phyloP scores from a whole-genome alignment of 2,113 vertebrate species.

The Myotis lucifugus region DNA sequence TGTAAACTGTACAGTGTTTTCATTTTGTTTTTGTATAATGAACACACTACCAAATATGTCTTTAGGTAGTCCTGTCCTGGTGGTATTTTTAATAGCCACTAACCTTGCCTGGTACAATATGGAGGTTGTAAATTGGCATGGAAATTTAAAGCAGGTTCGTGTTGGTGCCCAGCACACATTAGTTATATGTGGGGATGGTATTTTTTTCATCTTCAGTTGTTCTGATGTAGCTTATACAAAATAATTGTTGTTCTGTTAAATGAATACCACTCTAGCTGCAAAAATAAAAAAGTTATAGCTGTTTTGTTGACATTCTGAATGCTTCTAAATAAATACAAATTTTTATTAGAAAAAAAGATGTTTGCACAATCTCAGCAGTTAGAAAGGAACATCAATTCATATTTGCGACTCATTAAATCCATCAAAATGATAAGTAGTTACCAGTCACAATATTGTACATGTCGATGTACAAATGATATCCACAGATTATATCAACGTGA shows the following conservation, averaged over 20 bases:
- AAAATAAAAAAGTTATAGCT: slow-evolving; percentile 89
- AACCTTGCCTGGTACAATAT: slow-evolving; percentile 93
- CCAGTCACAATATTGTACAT: not conserved
- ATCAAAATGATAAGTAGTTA: not conserved
- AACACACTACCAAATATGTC: slow-evolving; percentile 96
- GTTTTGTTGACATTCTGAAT: slow-evolving; percentile 98
- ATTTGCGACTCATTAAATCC: not conserved
- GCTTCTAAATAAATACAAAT: slow-evolving; percentile 96
- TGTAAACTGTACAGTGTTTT: no score
- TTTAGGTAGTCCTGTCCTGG: slow-evolving; percentile 92
- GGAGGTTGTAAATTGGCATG: slow-evolving; percentile 91
- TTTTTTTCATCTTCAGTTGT: slow-evolving; percentile 72
- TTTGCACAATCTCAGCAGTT: not conserved
- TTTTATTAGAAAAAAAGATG: slow-evolving; percentile 78
- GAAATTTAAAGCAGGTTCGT: slow-evolving; percentile 89
- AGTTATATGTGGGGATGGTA: slow-evolving; percentile 91
- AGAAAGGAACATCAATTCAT: not conserved
- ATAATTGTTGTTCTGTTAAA: no score
- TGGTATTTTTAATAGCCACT: slow-evolving; percentile 93
- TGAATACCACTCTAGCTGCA: no score
- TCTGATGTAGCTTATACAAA: no score
- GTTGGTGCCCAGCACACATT: slow-evolving; percentile 94
- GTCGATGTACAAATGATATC: not conserved
- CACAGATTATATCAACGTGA: not conserved
- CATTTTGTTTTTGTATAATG: slow-evolving; percentile 91